Conservation (phyloP, 2,888 invertebrate genomes). For the Melikaiella ostensackeni region DNA sequence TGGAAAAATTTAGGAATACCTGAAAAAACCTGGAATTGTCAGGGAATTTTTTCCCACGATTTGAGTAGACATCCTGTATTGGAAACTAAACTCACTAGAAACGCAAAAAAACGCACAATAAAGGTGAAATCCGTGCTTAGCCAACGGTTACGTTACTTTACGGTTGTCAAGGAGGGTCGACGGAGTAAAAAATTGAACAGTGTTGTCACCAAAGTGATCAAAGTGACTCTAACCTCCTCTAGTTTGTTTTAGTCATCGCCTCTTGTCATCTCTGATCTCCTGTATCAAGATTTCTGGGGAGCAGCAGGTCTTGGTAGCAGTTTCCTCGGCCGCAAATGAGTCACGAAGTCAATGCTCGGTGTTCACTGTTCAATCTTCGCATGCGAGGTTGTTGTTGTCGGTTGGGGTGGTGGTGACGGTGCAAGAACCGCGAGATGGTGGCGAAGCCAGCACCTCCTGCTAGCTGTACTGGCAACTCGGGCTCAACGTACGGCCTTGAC, state of each 20-base stretch:
- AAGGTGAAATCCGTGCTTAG: too few species aligned
- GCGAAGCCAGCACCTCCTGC: conserved; percentile 57
- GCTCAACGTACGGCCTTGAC: conserved; percentile 76
- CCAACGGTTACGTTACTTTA: too few species aligned
- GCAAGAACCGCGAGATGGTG: conserved; percentile 55
- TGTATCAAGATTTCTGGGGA: conserved; percentile 48
- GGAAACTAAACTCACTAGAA: too few species aligned
- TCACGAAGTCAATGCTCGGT: conserved; percentile 65
- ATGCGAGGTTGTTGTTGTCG: conserved; percentile 40
- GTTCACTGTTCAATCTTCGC: conserved; percentile 44
- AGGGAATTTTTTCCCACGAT: too few species aligned
- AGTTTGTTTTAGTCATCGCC: background rate
- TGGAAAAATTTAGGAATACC: too few species aligned
- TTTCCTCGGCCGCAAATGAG: conserved; percentile 69
- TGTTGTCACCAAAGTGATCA: background rate
- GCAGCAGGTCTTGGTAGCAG: conserved; percentile 2
- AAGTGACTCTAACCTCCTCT: background rate
- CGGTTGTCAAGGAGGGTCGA: too few species aligned
- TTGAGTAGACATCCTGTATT: too few species aligned
- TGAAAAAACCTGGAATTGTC: too few species aligned
- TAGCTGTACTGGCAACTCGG: conserved; percentile 57
- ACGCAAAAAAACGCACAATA: too few species aligned
- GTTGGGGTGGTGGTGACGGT: conserved; percentile 54
- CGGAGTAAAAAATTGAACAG: too few species aligned
- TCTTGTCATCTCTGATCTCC: conserved; percentile 2